These are phyloP conservation scores for Caenorhabditis doughertyi DNA, from an alignment of 2,888 invertebrate genomes.

Conservation along the genomic window DNA sequence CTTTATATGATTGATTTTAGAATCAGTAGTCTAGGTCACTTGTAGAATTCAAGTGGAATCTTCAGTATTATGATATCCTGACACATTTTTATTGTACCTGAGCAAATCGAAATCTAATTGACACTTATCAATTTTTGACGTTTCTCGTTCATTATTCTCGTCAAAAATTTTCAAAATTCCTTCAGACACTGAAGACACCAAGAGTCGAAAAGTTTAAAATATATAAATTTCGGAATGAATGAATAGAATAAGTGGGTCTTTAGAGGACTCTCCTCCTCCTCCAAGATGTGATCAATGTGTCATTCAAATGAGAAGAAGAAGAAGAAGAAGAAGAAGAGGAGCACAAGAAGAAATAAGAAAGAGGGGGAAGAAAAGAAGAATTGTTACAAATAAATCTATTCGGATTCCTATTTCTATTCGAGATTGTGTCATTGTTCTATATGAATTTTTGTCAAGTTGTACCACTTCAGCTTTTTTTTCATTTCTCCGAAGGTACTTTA, in stretches of 20 bases:
- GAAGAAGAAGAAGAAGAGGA: conserved; percentile 31
- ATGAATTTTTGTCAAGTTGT: conserved; percentile 22
- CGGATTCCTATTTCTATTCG: conserved; percentile 41
- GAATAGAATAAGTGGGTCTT: conserved; percentile 60
- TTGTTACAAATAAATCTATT: conserved; percentile 45
- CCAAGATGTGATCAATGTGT: conserved; percentile 59
- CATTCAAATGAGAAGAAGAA: conserved; percentile 57
- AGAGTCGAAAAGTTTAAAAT: conserved; percentile 50
- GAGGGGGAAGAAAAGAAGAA: conserved; percentile 23
- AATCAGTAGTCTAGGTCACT: too few relatives aligned
- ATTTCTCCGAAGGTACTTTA: neutral
- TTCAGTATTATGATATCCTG: neutral
- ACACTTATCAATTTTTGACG: conserved; percentile 21
- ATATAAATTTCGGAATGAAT: conserved; percentile 56
- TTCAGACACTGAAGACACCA: conserved; percentile 14
- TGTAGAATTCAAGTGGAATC: neutral
- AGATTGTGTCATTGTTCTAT: conserved; percentile 43
- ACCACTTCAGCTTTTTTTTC: conserved; percentile 17
- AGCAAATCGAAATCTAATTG: conserved; percentile 12
- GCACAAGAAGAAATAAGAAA: neutral
- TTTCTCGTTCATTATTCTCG: conserved; percentile 15
- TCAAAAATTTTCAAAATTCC: conserved; percentile 35
- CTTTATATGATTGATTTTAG: too few relatives aligned
- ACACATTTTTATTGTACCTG: conserved; percentile 13
- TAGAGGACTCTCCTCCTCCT: conserved; percentile 30